Evolutionary conservation across 2,113 vertebrate genomes (phyloP).

Genomic region (Eonycteris spelaea): DNA sequence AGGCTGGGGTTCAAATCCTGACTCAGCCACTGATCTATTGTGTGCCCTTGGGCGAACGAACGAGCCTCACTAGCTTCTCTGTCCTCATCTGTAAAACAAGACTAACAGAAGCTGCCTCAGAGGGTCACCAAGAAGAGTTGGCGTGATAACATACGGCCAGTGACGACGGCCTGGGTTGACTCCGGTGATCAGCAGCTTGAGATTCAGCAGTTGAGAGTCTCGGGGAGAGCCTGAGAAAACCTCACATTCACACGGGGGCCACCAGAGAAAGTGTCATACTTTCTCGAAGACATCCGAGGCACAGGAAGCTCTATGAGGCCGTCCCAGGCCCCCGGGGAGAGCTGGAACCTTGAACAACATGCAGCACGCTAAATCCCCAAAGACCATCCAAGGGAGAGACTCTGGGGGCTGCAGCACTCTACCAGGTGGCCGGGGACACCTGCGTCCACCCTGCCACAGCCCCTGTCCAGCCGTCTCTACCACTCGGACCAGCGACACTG

Average conservation of each 20-base stretch:
- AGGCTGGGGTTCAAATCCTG: background rate
- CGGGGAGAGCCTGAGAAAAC: background rate
- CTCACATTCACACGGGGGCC: background rate
- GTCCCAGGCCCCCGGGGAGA: background rate
- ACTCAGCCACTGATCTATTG: background rate
- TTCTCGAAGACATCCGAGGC: background rate
- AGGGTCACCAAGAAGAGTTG: background rate
- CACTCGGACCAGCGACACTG: background rate
- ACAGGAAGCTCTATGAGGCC: background rate
- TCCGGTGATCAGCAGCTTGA: background rate
- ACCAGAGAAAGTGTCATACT: background rate
- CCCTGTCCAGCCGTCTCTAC: background rate
- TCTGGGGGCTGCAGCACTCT: background rate
- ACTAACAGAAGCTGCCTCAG: background rate
- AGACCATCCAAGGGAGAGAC: constrained; percentile 57
- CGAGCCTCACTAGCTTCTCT: background rate
- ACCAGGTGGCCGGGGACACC: background rate
- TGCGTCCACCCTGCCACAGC: fast-evolving
- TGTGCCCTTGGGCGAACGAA: background rate
- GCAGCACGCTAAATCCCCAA: constrained; percentile 66
- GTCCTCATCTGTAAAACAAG: background rate
- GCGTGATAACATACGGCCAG: fast-evolving
- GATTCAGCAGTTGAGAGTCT: background rate
- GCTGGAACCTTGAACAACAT: background rate
- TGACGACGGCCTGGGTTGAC: background rate